phyloP scores from a whole-genome alignment of 2,888 invertebrate genomes.

The Yponomeuta sedellus region DNA sequence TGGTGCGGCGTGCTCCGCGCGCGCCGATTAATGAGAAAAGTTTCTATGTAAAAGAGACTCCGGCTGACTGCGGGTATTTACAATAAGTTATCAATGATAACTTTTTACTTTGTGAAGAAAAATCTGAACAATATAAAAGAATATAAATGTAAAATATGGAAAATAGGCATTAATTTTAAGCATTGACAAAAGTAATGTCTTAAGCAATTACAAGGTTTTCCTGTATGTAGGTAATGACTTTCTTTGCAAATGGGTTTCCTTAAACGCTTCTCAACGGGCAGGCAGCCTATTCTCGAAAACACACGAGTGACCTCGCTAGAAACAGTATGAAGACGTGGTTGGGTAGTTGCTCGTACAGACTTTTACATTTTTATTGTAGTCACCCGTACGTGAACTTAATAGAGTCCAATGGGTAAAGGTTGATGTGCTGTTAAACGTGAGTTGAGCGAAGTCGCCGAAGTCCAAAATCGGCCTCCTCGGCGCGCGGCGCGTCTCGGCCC shows the following conservation, averaged over 20 bases:
- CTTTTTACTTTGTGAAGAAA: not conserved
- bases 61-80: not conserved
- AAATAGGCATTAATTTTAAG: not conserved
- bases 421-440: too few species aligned
- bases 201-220: not conserved
- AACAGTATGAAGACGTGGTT: not conserved
- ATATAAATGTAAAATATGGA: not conserved
- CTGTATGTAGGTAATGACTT: not conserved
- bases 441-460: not conserved
- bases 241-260: not conserved
- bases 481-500: not conserved
- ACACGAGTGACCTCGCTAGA: not conserved
- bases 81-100: not conserved
- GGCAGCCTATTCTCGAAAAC: not conserved
- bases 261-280: not conserved
- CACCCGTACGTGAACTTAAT: too few species aligned
- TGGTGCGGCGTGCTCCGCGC: not conserved
- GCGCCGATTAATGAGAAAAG: slow-evolving; percentile 1
- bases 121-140: not conserved
- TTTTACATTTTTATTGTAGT: too few species aligned
- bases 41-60: not conserved
- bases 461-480: not conserved
- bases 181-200: not conserved
- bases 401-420: too few species aligned
- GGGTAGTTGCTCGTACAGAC: not conserved